phyloP scores from a whole-genome alignment of 1,140 invertebrate species.

The Drosophila nebulosa region DNA sequence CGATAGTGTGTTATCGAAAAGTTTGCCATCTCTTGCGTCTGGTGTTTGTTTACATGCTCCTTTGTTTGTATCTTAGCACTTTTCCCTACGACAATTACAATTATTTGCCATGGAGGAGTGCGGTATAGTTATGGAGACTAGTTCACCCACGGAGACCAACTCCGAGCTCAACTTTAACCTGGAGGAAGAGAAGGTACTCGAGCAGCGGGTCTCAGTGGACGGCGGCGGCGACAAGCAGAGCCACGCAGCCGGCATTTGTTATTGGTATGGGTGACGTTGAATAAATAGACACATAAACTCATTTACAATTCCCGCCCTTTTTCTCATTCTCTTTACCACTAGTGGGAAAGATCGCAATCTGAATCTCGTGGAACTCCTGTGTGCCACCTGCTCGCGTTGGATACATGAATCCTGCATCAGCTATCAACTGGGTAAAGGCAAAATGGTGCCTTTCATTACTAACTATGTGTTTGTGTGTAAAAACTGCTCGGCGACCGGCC shows the following conservation, averaged over 20 bases:
- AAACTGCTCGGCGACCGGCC: constrained; percentile 94
- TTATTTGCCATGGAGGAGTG: constrained; percentile 58
- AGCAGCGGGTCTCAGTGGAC: constrained; percentile 5
- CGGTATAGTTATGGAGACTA: constrained; percentile 59
- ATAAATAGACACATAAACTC: constrained; percentile 2
- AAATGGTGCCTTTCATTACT: constrained; percentile 96
- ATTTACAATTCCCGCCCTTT: constrained; percentile 9
- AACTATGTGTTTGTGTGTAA: constrained; percentile 98
- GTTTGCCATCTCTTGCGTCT: not conserved
- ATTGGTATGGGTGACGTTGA: constrained; percentile 53
- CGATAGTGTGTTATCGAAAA: not conserved
- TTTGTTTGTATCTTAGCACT: constrained; percentile 21
- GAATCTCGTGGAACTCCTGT: constrained; percentile 94
- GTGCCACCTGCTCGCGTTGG: constrained; percentile 94
- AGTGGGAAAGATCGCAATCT: constrained; percentile 96
- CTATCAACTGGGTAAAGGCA: constrained; percentile 89
- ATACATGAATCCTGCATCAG: constrained; percentile 96
- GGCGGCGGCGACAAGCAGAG: constrained; percentile 18
- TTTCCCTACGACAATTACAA: not conserved
- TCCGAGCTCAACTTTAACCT: constrained; percentile 52
- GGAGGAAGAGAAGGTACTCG: constrained; percentile 48
- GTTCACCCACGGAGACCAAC: constrained; percentile 49
- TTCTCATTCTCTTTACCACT: constrained; percentile 25
- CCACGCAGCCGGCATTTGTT: constrained; percentile 62
- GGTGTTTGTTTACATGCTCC: constrained; percentile 46